Percentiles rank a stretch among this genome's conserved stretches.
Conservation (phyloP, 2,797 vertebrate species). For the Accipiter fasciatus region DNA sequence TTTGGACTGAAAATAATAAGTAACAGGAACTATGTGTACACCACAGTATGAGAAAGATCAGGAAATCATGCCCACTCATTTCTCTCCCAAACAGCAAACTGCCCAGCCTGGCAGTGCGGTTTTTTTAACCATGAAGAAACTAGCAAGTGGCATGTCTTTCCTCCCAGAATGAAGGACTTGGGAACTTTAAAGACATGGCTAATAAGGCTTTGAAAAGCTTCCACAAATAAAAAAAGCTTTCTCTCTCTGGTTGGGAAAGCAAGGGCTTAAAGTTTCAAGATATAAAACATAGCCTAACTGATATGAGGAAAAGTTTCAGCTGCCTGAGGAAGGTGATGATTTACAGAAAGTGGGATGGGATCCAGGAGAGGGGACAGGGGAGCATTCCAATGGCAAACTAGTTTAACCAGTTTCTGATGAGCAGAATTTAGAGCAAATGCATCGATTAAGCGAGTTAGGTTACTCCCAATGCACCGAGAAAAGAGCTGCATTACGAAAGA, state of each 20-base stretch:
- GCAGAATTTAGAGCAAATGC: background rate
- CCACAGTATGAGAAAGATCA: background rate
- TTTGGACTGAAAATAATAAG: constrained; percentile 19
- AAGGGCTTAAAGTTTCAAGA: constrained; percentile 26
- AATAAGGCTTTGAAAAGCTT: background rate
- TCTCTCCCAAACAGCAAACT: background rate
- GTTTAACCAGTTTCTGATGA: constrained; percentile 57
- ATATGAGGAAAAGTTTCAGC: constrained; percentile 11
- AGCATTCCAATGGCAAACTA: constrained; percentile 41
- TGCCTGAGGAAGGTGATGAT: constrained; percentile 55
- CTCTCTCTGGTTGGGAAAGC: constrained; percentile 18
- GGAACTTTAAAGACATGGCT: background rate
- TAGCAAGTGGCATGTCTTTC: background rate
- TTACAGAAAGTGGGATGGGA: constrained; percentile 52
- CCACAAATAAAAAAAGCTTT: background rate
- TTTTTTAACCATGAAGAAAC: background rate
- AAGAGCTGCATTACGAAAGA: background rate
- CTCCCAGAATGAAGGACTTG: background rate
- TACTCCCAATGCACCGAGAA: background rate
- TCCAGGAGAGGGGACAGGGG: constrained; percentile 6
- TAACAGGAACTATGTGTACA: background rate
- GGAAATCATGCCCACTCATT: background rate
- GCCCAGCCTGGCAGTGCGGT: background rate
- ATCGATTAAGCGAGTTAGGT: background rate
- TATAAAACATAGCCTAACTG: background rate